A percentile compares a stretch with the other conserved stretches of the same genome.
Evolutionary conservation across 2,797 vertebrate genomes (phyloP).

Genomic region (Betta splendens): DNA sequence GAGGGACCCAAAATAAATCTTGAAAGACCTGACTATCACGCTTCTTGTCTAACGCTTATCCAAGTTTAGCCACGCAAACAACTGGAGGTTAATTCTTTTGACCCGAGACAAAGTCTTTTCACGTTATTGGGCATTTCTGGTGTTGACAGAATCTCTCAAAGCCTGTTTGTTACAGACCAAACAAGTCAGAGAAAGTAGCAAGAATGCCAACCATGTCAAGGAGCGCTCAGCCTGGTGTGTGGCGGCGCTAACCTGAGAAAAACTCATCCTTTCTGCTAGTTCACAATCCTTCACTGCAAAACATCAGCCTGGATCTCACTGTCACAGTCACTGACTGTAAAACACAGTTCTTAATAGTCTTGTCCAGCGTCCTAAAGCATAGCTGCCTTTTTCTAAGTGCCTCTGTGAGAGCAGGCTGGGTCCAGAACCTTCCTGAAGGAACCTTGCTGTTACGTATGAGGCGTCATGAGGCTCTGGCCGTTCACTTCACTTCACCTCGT

Average conservation of each 20-base stretch:
- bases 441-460: slow-evolving; percentile 20
- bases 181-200: slow-evolving; percentile 70
- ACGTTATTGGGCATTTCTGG: slow-evolving; percentile 69
- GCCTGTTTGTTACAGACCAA: slow-evolving; percentile 73
- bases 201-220: slow-evolving; percentile 71
- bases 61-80: slow-evolving; percentile 70
- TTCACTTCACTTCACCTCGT: slow-evolving; percentile 1
- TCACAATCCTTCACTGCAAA: too few relatives aligned
- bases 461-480: not conserved
- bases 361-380: too few relatives aligned
- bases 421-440: slow-evolving; percentile 24
- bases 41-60: slow-evolving; percentile 67
- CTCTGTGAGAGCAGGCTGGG: slow-evolving; percentile 2
- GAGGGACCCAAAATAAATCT: slow-evolving; percentile 66
- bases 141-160: slow-evolving; percentile 75
- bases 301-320: too few relatives aligned
- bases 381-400: too few relatives aligned
- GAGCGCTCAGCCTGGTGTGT: slow-evolving; percentile 41
- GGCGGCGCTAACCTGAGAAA: slow-evolving; percentile 20
- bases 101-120: slow-evolving; percentile 72
- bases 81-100: slow-evolving; percentile 79
- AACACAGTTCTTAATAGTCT: too few relatives aligned
- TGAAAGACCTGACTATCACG: slow-evolving; percentile 69
- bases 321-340: too few relatives aligned
- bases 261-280: too few relatives aligned